Evolutionary conservation across 2,888 invertebrate genomes (phyloP).

Genomic region (Hermaeophaga mercurialis): DNA sequence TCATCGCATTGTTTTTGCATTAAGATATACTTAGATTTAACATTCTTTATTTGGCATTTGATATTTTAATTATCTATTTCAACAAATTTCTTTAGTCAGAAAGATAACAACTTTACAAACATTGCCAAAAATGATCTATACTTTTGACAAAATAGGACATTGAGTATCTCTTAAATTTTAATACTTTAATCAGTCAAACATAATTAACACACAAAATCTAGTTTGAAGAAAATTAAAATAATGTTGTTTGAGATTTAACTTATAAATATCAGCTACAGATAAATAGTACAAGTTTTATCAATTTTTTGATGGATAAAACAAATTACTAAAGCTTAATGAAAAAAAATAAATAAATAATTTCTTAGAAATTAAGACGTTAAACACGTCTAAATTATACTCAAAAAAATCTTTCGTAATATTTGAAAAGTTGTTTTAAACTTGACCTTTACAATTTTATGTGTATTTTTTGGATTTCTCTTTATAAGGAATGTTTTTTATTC

Average conservation of each 20-base stretch:
- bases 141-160: no score
- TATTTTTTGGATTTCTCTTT: background rate
- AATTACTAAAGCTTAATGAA: no score
- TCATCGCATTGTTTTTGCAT: constrained; percentile 39
- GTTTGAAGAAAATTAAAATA: background rate
- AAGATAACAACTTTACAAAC: constrained; percentile 7
- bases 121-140: background rate
- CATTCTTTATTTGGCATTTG: constrained; percentile 24
- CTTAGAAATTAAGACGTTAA: no score
- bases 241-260: no score
- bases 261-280: no score
- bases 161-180: no score
- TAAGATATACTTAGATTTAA: constrained; percentile 30
- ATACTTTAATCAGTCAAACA: no score
- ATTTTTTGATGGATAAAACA: no score
- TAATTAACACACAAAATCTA: background rate
- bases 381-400: no score
- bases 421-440: background rate
- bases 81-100: constrained; percentile 5
- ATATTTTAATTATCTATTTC: constrained; percentile 7
- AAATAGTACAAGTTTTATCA: no score
- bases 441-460: background rate
- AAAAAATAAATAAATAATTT: no score
- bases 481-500: background rate
- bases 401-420: background rate